Base-by-base conservation (phyloP, 2,888 invertebrate genomes). In the Leptopilina syphax region DNA sequence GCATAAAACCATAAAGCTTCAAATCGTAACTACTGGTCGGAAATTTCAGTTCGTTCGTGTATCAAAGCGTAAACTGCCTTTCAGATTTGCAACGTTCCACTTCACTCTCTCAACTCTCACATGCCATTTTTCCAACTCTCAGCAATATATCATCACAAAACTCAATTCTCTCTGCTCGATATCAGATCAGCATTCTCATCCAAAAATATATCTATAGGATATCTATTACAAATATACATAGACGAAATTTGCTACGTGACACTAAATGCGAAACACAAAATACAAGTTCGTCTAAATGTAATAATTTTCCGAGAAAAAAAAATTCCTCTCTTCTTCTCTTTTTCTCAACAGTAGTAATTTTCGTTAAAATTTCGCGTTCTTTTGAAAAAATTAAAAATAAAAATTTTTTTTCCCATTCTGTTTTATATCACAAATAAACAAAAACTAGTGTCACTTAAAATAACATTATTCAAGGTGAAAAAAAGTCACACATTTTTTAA, bases 181-280 rank as follows among this genome's bases (percentile, higher is more conserved):
- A 80, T 79, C 79, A 79, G 80, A 82, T 82, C 80, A 79, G 79
- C 76, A 81, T 81, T 81, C 80, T 80, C 79, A 80, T 77, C 44
- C 44, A 44, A 44, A 44, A 8, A 44, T 44, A 41, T 41, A 44
- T 44, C 7, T 44, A 44, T 44, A 18, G 18, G 18, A 44, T 44
- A 44, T 44, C 27, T 73, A 77, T 65, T 34, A 34, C 34, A 65
- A 66, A 67, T 47, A 7, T 66, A 44, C 8, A 66, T n/a, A 66
- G 44, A 44, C 8, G 44, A 13, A 70, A 70, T 70, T 70, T 5
- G 27, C 6, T 50, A 50, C 68, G 10, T 50, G 50, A 54, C 12
- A 70, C 27, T 54, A 54, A 27, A 70, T 1, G 10, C 12, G 9
- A 50, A 50, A 50, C 50, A 50, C 50, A 54, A 27, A 34, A 50